Percentiles rank a stretch among this genome's conserved stretches.
Evolutionary conservation across 2,113 vertebrate genomes (phyloP).

Genomic region (Gambusia holbrooki): DNA sequence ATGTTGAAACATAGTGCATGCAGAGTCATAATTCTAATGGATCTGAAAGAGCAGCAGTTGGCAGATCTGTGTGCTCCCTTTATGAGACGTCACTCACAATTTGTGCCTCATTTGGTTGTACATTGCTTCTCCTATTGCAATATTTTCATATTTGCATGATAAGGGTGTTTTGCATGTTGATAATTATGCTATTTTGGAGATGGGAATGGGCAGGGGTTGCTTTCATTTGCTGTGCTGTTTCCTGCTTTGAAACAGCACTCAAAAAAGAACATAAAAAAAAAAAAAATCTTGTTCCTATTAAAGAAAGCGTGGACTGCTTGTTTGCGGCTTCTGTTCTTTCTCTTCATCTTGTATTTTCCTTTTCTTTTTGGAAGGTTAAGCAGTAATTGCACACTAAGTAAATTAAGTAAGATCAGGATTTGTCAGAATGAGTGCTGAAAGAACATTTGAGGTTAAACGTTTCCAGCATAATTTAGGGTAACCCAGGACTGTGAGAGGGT

Average conservation of each 20-base stretch:
- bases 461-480: not conserved
- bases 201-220: not conserved
- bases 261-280: not conserved
- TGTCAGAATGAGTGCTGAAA: constrained; percentile 3
- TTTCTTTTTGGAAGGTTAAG: not conserved
- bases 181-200: constrained; percentile 24
- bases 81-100: not conserved
- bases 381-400: not conserved
- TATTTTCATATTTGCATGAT: constrained; percentile 34
- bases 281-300: constrained; percentile 13
- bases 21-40: constrained; percentile 26
- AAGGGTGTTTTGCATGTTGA: constrained; percentile 39
- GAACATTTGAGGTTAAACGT: constrained; percentile 5
- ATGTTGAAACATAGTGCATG: constrained; percentile 16
- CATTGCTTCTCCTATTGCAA: constrained; percentile 1
- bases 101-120: constrained; percentile 1
- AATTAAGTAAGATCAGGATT: constrained; percentile 7
- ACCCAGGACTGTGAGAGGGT: not conserved
- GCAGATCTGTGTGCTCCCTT: not conserved
- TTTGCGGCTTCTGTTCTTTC: constrained; percentile 4
- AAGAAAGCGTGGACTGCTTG: constrained; percentile 15
- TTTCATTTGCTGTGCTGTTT: constrained; percentile 22
- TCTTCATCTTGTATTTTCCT: too few species aligned
- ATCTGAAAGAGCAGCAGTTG: constrained; percentile 8
- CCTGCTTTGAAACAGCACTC: constrained; percentile 28